A percentile compares a stretch with the other conserved stretches of the same genome.
Evolutionary conservation across 2,797 vertebrate genomes (phyloP).

Genomic region (Gallinago nigripennis): DNA sequence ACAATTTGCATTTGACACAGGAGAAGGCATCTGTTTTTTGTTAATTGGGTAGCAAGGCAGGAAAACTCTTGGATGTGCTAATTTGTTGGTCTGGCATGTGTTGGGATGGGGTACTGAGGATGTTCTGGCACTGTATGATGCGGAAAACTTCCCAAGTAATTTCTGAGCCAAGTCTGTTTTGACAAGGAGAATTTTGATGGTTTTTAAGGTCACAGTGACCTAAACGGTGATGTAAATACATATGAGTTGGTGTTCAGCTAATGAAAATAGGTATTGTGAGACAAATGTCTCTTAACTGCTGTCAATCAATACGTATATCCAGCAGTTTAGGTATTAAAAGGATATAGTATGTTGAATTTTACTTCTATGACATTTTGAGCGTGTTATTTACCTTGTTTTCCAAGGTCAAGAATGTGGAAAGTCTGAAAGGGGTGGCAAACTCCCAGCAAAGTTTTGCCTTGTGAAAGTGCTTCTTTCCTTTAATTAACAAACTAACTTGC

Average conservation of each 20-base stretch:
- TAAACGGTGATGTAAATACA: background rate
- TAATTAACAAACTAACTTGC: background rate
- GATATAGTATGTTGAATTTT: background rate
- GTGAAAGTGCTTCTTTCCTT: background rate
- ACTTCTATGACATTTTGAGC: background rate
- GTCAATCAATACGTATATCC: background rate
- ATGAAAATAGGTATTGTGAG: background rate
- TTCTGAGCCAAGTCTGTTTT: background rate
- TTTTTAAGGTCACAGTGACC: background rate
- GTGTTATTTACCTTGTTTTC: background rate
- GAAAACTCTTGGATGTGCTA: background rate
- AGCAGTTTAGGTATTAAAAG: background rate
- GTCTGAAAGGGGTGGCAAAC: background rate
- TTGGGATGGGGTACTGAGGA: background rate
- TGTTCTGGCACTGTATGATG: background rate
- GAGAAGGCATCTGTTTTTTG: background rate
- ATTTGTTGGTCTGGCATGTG: background rate
- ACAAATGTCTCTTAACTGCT: background rate
- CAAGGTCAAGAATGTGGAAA: background rate
- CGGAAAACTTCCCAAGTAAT: background rate
- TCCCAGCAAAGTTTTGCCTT: background rate
- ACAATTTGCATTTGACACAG: slow-evolving; percentile 10
- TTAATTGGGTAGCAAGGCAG: slow-evolving; percentile 18
- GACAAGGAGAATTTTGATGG: background rate
- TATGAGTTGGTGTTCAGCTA: background rate